Conservation (phyloP, 2,888 invertebrate species). For the Gymnosoma rotundatum region DNA sequence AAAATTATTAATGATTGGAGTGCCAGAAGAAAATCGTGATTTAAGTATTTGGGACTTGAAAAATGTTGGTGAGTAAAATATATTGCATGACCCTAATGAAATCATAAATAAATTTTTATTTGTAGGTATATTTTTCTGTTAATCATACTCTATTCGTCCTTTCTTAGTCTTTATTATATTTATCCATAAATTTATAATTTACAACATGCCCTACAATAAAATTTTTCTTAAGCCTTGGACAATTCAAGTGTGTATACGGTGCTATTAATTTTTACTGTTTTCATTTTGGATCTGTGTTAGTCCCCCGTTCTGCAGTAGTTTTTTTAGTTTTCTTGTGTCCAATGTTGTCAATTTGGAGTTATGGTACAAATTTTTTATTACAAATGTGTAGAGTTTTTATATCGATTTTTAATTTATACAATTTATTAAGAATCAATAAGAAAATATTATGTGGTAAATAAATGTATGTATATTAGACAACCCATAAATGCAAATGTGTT, state of each 20-base stretch:
- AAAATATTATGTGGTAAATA: too few relatives aligned
- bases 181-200: slow-evolving; percentile 1
- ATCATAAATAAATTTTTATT: neutral
- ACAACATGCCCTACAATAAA: slow-evolving; percentile 27
- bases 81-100: too few relatives aligned
- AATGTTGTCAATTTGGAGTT: slow-evolving; percentile 30
- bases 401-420: too few relatives aligned
- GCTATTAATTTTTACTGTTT: slow-evolving; percentile 67
- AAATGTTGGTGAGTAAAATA: slow-evolving; percentile 77
- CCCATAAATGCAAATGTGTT: too few relatives aligned
- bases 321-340: slow-evolving; percentile 51
- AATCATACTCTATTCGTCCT: neutral
- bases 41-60: slow-evolving; percentile 79
- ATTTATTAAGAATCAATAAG: too few relatives aligned
- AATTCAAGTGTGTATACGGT: slow-evolving; percentile 69
- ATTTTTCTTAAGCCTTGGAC: slow-evolving; percentile 47
- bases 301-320: slow-evolving; percentile 60
- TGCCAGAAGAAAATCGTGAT: slow-evolving; percentile 77
- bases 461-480: too few relatives aligned
- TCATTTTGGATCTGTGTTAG: slow-evolving; percentile 56
- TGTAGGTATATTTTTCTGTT: neutral
- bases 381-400: too few relatives aligned
- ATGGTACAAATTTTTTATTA: too few relatives aligned
- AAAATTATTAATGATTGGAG: slow-evolving; percentile 78
- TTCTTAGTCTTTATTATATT: neutral